Conservation (phyloP, 2,888 invertebrate species). For the Silvanus unidentatus region DNA sequence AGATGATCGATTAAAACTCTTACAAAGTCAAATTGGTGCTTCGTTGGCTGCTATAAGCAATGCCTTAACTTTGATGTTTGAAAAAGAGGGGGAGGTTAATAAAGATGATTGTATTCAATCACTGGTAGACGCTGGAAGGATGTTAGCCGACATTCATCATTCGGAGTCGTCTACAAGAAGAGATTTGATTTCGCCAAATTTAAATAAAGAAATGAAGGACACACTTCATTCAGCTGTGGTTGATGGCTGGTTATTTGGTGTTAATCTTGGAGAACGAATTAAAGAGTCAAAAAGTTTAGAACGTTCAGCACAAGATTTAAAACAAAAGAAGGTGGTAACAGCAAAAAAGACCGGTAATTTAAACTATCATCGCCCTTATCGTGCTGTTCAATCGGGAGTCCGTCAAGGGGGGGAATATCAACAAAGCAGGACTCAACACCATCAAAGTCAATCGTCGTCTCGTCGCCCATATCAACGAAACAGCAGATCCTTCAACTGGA, state of each 20-base stretch:
- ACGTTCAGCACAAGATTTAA: neutral
- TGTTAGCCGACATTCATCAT: slow-evolving; percentile 5
- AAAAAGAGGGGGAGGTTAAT: slow-evolving; percentile 6
- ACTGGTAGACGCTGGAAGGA: slow-evolving; percentile 4
- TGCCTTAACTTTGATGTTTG: neutral
- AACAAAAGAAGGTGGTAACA: neutral
- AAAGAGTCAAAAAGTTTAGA: neutral
- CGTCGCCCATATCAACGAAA: neutral
- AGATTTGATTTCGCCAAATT: slow-evolving; percentile 5
- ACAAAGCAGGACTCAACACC: no score
- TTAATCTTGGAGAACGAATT: slow-evolving; percentile 3
- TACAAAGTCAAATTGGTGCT: slow-evolving; percentile 3
- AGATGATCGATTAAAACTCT: neutral
- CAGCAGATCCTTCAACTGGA: neutral
- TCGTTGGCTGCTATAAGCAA: neutral
- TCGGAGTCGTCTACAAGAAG: neutral
- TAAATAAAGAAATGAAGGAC: slow-evolving; percentile 10
- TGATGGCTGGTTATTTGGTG: slow-evolving; percentile 8
- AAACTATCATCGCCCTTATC: neutral
- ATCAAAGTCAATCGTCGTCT: neutral
- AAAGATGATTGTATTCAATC: neutral
- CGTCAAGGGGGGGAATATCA: neutral
- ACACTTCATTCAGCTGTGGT: slow-evolving; percentile 3
- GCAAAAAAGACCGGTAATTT: neutral
- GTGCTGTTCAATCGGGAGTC: neutral